Evolutionary conservation across 2,888 invertebrate genomes (phyloP).

Genomic region (Lamellibrachia columna): DNA sequence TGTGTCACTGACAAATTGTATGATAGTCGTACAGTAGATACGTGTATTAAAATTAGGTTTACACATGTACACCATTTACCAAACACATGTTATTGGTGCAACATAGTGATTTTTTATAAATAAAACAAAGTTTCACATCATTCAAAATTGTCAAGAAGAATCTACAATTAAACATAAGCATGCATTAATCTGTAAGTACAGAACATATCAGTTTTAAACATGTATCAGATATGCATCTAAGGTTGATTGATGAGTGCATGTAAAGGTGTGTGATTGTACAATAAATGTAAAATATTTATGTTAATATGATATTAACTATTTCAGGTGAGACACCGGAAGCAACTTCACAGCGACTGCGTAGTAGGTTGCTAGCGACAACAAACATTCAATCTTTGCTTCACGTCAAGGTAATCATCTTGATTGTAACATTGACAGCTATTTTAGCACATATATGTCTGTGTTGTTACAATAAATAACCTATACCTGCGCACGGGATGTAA

Average conservation of each 20-base stretch:
- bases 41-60: background rate
- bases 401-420: background rate
- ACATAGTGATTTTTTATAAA: background rate
- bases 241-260: too few relatives aligned
- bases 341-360: background rate
- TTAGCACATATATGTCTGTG: background rate
- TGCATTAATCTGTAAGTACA: too few relatives aligned
- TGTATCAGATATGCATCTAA: too few relatives aligned
- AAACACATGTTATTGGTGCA: background rate
- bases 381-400: constrained; percentile 7
- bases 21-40: background rate
- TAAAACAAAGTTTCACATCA: background rate
- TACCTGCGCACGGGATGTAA: background rate
- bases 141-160: too few relatives aligned
- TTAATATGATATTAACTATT: background rate
- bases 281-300: too few relatives aligned
- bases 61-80: background rate
- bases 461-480: background rate
- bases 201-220: too few relatives aligned
- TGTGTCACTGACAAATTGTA: background rate
- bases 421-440: background rate
- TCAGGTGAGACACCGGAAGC: background rate
- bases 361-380: constrained; percentile 16
- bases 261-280: too few relatives aligned
- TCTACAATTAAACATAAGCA: too few relatives aligned